Evolutionary conservation across 2,797 vertebrate species (phyloP), one percentile per base, ranked within the genome.

Genomic region (Dicrostonyx torquatus): DNA sequence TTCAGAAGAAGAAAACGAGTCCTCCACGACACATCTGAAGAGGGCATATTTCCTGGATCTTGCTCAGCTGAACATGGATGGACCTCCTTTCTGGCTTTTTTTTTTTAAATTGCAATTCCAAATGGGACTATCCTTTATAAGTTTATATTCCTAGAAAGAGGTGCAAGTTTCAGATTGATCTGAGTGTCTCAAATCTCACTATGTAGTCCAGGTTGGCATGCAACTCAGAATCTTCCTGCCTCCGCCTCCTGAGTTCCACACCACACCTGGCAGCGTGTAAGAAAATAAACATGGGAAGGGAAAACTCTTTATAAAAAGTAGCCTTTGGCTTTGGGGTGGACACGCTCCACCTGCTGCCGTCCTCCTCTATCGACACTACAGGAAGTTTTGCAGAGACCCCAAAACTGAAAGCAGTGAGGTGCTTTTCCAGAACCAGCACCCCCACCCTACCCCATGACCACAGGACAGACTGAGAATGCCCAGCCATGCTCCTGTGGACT

Each of bases 321-420:
- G 73, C 17, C 14, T 13, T 37, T 0, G 12, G 68, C 48, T 20
- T 17, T 70, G 1, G 0, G 68, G 48, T 1, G 0, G 8, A 9
- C 0, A 4, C 34, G 12, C 31, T 50, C 64, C 12, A 15, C 20
- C 64, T 31, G 50, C 66, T 6, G 26, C 29, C 5, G 0, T 82
- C 60, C 64, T 68, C 45, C 55, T 58, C 29, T 58, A 2, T 34
- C 15, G 0, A 43, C 24, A 0, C 6, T 8, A 66, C 86, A 31
- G 2, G 0, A 4, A 1, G 2, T 31, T 72, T 43, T 45, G n/a
- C 34, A 55, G 37, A 86, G 22, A 64, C 17, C 4, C 40, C 26
- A 0, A 29, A 78, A 50, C n/a, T 37, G 45, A 94, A 75, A 9
- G 37, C 1, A 40, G 68, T 64, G 24, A 29, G 62, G 17, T 40